Conservation (phyloP, 2,797 vertebrate species). For the Danio kyathit region DNA sequence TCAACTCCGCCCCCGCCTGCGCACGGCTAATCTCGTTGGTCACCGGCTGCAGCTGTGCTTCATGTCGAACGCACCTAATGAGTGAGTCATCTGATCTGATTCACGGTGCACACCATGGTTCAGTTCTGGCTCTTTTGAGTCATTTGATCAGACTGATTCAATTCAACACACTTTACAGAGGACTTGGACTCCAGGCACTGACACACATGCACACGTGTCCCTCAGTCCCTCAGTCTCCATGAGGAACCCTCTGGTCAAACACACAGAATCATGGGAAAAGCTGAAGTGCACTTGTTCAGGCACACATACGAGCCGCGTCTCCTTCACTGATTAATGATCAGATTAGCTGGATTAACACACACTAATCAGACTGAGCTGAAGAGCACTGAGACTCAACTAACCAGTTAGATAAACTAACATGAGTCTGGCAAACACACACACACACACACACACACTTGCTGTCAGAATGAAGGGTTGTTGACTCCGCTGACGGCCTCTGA, state of each 20-base stretch:
- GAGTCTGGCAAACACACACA: background rate
- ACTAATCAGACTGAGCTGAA: background rate
- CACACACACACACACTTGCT: background rate
- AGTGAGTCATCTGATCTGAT: background rate
- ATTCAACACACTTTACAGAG: too few relatives aligned
- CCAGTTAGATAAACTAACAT: background rate
- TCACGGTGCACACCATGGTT: background rate
- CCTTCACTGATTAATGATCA: background rate
- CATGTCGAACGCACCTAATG: too few relatives aligned
- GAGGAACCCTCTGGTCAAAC: background rate
- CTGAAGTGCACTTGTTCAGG: background rate
- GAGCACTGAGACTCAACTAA: background rate
- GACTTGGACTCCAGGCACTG: too few relatives aligned
- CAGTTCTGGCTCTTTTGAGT: background rate
- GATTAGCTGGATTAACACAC: background rate
- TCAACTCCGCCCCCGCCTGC: too few relatives aligned
- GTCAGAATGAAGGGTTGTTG: background rate
- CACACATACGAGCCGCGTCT: background rate
- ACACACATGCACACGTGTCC: too few relatives aligned
- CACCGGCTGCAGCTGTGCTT: too few relatives aligned
- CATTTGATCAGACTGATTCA: background rate
- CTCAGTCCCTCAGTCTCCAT: background rate
- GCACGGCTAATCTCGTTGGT: too few relatives aligned
- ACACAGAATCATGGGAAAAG: conserved; percentile 5
- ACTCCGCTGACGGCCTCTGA: background rate